A percentile compares a stretch with the other conserved stretches of the same genome.
These are phyloP conservation scores for Cataglyphis rosenhaueri DNA, from an alignment of 2,888 invertebrate species.

Conservation along the genomic window DNA sequence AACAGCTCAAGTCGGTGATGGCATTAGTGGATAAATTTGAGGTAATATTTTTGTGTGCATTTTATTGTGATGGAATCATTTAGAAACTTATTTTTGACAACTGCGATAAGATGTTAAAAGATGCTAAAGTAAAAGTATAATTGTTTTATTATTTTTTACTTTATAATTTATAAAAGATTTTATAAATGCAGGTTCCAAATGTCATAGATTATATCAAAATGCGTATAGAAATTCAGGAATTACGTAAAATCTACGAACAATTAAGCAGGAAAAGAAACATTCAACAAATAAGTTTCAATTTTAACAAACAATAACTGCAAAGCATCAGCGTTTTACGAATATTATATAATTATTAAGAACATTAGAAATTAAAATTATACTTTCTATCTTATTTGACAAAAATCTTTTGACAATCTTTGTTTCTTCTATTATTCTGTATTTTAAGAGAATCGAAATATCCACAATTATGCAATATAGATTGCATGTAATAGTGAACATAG, in stretches of 20 bases:
- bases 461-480: constrained; percentile 1
- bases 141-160: background rate
- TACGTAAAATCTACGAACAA: constrained; percentile 85
- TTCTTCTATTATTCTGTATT: background rate
- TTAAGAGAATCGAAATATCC: background rate
- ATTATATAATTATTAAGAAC: constrained; percentile 7
- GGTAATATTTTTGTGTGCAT: constrained; percentile 18
- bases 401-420: background rate
- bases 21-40: constrained; percentile 55
- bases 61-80: background rate
- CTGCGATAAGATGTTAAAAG: background rate
- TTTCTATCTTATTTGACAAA: background rate
- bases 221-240: constrained; percentile 86
- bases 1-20: constrained; percentile 77
- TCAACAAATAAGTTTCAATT: constrained; percentile 61
- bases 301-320: constrained; percentile 11
- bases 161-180: background rate
- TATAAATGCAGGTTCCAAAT: constrained; percentile 85
- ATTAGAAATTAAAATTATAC: background rate
- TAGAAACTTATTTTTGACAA: background rate
- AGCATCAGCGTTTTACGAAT: background rate
- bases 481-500: background rate
- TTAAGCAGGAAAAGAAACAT: constrained; percentile 78
- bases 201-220: constrained; percentile 87
- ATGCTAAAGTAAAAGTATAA: background rate